phyloP scores from a whole-genome alignment of 2,113 vertebrate genomes.

The Polypterus senegalus region DNA sequence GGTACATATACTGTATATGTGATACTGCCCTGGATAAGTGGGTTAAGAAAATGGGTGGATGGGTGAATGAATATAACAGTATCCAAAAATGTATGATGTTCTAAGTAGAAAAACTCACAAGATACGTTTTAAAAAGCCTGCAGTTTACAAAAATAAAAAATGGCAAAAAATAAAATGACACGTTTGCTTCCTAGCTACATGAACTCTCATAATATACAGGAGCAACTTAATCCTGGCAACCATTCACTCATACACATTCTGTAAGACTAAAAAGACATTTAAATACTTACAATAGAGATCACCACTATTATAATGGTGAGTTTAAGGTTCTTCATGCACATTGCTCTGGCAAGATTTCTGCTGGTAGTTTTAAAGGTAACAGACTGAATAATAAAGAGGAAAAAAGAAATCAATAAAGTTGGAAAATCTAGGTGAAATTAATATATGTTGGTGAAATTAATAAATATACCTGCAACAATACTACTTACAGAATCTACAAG shows the following conservation, averaged over 20 bases:
- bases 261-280: no score
- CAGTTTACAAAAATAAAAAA: neutral
- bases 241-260: no score
- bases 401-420: no score
- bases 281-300: slow-evolving; percentile 62
- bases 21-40: no score
- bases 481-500: slow-evolving; percentile 89
- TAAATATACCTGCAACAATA: neutral
- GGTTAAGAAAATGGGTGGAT: no score
- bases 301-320: slow-evolving; percentile 76
- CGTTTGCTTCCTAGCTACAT: no score
- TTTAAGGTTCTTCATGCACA: slow-evolving; percentile 98
- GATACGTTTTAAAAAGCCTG: neutral
- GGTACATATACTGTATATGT: no score
- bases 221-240: no score
- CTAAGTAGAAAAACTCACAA: no score
- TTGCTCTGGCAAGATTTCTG: slow-evolving; percentile 89
- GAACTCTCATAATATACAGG: no score
- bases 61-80: neutral
- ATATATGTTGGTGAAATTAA: neutral
- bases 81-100: neutral
- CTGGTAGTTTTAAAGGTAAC: slow-evolving; percentile 97
- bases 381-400: slow-evolving; percentile 49
- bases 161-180: no score
- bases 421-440: no score